phyloP scores from a whole-genome alignment of 2,888 invertebrate genomes.

The Carpatolechia fugitivella region DNA sequence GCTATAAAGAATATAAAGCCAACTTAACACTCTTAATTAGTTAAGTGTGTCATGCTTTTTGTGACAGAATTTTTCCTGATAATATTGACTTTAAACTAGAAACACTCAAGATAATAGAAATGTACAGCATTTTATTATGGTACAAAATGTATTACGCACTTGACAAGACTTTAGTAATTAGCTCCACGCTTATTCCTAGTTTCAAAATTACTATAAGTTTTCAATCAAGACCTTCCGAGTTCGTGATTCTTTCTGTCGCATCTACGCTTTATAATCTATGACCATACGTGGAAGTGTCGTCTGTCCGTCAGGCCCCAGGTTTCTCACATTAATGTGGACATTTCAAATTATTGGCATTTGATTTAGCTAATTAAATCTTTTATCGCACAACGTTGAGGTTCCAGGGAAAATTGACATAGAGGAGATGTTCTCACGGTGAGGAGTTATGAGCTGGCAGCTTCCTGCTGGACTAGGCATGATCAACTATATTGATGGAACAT shows the following conservation, averaged over 20 bases:
- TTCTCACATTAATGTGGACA: conserved; percentile 57
- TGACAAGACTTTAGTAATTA: too few relatives aligned
- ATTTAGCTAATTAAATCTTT: conserved; percentile 54
- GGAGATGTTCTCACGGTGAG: conserved; percentile 16
- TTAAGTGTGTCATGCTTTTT: too few relatives aligned
- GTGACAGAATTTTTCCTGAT: too few relatives aligned
- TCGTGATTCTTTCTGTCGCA: neutral
- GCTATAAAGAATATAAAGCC: too few relatives aligned
- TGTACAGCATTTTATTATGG: too few relatives aligned
- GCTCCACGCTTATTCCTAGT: too few relatives aligned
- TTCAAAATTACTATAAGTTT: too few relatives aligned
- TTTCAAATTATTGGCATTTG: conserved; percentile 52
- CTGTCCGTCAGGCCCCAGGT: conserved; percentile 34
- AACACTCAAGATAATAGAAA: too few relatives aligned
- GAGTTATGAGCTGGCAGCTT: neutral
- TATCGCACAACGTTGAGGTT: conserved; percentile 26
- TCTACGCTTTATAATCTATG: conserved; percentile 30
- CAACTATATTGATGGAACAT: neutral
- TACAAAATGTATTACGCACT: too few relatives aligned
- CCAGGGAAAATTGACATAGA: conserved; percentile 13
- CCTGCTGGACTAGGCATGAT: neutral
- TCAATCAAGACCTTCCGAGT: too few relatives aligned
- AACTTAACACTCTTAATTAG: too few relatives aligned
- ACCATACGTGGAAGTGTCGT: conserved; percentile 38
- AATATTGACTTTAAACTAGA: too few relatives aligned